Conservation (phyloP, 1,140 invertebrate species). For the Rhyzopertha dominica region DNA sequence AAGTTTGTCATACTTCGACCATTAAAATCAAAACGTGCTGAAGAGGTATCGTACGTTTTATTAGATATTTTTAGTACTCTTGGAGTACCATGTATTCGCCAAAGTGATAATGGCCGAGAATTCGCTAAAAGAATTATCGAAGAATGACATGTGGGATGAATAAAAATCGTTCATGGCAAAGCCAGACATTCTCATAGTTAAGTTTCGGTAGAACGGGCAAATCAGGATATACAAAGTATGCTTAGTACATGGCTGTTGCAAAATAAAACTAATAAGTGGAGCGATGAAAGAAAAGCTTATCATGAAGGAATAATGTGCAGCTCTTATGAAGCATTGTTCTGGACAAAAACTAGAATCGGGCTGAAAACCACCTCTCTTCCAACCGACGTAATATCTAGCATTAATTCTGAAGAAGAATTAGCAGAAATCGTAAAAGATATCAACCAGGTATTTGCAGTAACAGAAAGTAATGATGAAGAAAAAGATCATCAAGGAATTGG, state of each 20-base stretch:
- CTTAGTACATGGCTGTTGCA: slow-evolving; percentile 27
- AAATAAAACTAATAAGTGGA: slow-evolving; percentile 26
- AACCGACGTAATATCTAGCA: slow-evolving; percentile 1
- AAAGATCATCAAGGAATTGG: background rate
- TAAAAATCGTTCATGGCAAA: slow-evolving; percentile 32
- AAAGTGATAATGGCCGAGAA: slow-evolving; percentile 38
- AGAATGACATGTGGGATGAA: slow-evolving; percentile 32
- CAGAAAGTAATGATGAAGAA: slow-evolving; percentile 3
- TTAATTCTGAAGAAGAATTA: background rate
- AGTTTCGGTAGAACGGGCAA: slow-evolving; percentile 25
- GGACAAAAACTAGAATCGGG: no score
- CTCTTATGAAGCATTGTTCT: no score
- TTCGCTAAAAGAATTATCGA: slow-evolving; percentile 40
- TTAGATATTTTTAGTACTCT: slow-evolving; percentile 15
- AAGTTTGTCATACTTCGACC: slow-evolving; percentile 40
- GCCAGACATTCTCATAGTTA: slow-evolving; percentile 23
- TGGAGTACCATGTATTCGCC: slow-evolving; percentile 36
- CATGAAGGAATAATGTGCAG: no score
- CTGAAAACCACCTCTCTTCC: background rate
- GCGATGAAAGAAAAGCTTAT: background rate
- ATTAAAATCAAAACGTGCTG: slow-evolving; percentile 23
- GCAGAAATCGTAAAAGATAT: slow-evolving; percentile 1
- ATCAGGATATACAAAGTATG: slow-evolving; percentile 30
- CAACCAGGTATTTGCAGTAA: slow-evolving; percentile 1
- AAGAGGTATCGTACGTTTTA: slow-evolving; percentile 17